Percentiles rank a stretch among this genome's conserved stretches.
These are phyloP conservation scores for Caerostris extrusa DNA, from an alignment of 1,140 invertebrate genomes.

Conservation along the genomic window DNA sequence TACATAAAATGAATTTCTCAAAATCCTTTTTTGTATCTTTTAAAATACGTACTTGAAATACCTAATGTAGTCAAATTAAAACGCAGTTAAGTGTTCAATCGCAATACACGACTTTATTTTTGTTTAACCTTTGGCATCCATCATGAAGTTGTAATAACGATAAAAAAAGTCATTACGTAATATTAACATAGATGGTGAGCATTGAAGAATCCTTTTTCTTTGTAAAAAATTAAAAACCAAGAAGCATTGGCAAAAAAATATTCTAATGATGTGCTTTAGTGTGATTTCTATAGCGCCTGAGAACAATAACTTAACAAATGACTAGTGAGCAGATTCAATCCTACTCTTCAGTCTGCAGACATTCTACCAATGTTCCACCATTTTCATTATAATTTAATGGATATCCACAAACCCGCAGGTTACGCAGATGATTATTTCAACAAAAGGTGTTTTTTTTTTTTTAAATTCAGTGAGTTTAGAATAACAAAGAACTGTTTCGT, in stretches of 20 bases:
- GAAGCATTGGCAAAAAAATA: not conserved
- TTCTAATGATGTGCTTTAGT: constrained; percentile 60
- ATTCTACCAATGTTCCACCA: not conserved
- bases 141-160: not conserved
- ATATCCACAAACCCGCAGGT: constrained; percentile 27
- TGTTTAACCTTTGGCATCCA: not conserved
- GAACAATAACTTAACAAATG: constrained; percentile 62
- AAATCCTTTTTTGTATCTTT: too few relatives aligned
- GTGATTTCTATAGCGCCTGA: constrained; percentile 49
- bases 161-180: constrained; percentile 48
- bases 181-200: not conserved
- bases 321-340: constrained; percentile 47
- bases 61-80: too few relatives aligned
- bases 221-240: not conserved
- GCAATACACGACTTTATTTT: too few relatives aligned
- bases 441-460: constrained; percentile 30
- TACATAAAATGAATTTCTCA: too few relatives aligned
- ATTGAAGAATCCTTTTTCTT: not conserved
- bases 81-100: too few relatives aligned
- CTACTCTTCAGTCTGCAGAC: constrained; percentile 32
- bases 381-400: constrained; percentile 54
- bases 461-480: not conserved
- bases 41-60: too few relatives aligned
- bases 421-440: constrained; percentile 65
- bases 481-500: constrained; percentile 54